phyloP scores from a whole-genome alignment of 1,140 invertebrate species.

The Cherax destructor region DNA sequence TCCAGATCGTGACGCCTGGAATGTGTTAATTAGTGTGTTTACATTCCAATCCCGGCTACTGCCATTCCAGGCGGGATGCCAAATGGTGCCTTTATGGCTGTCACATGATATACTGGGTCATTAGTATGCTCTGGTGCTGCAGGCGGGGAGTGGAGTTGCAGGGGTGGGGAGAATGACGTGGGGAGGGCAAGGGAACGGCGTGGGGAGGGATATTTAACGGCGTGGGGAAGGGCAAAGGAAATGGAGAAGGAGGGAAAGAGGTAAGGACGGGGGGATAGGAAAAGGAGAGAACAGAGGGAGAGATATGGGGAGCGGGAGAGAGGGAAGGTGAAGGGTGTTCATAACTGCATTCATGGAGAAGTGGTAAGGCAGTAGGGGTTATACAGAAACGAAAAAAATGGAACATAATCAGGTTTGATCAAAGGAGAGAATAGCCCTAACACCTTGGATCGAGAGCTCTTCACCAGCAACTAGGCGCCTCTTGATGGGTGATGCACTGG shows the following conservation, averaged over 20 bases:
- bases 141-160: background rate
- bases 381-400: too few species aligned
- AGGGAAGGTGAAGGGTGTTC: background rate
- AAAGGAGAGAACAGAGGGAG: background rate
- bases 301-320: background rate
- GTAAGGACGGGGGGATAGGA: background rate
- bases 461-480: too few species aligned
- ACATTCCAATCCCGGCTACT: conserved; percentile 32
- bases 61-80: conserved; percentile 35
- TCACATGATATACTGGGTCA: conserved; percentile 3
- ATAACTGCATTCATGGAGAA: too few species aligned
- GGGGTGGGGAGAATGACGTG: background rate
- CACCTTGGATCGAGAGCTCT: too few species aligned
- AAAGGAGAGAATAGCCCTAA: too few species aligned
- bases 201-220: background rate
- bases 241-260: background rate
- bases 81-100: conserved; percentile 22
- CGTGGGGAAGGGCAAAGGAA: background rate
- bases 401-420: too few species aligned
- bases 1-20: conserved; percentile 19
- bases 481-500: too few species aligned
- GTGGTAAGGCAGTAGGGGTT: too few species aligned
- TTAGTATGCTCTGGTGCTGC: background rate
- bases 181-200: background rate
- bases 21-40: conserved; percentile 59